Conservation (phyloP, 2,113 vertebrate species). For the Otus sunia region DNA sequence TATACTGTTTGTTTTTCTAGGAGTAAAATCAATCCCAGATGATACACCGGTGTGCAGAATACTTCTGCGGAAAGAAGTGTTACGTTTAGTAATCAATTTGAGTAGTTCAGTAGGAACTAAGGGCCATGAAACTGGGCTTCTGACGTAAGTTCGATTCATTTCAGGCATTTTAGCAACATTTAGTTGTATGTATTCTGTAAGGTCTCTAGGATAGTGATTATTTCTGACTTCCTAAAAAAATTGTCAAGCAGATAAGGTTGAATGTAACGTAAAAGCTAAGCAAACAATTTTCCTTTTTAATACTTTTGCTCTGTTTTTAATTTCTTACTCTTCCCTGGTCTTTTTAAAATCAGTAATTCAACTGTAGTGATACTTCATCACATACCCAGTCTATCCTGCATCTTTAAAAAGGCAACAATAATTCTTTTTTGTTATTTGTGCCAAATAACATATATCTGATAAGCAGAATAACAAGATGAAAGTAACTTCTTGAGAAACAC, state of each 20-base stretch:
- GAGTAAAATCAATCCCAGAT: slow-evolving; percentile 90
- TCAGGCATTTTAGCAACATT: neutral
- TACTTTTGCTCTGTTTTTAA: neutral
- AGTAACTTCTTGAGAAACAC: neutral
- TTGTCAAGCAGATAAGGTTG: neutral
- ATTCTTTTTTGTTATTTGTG: neutral
- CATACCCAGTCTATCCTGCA: neutral
- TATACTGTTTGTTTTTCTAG: slow-evolving; percentile 65
- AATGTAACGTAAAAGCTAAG: neutral
- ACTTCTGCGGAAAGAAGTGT: slow-evolving; percentile 93
- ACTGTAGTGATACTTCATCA: neutral
- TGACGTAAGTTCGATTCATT: slow-evolving; percentile 84
- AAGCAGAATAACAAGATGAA: neutral
- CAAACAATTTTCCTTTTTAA: neutral
- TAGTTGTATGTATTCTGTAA: neutral
- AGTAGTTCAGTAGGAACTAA: slow-evolving; percentile 99
- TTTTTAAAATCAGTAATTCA: neutral
- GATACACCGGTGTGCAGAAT: slow-evolving; percentile 93
- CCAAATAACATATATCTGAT: neutral
- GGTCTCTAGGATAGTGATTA: neutral
- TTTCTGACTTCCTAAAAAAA: neutral
- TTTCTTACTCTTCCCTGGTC: neutral
- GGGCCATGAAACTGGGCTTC: slow-evolving; percentile 94
- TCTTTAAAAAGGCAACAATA: neutral
- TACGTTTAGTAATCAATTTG: slow-evolving; percentile 94